These are phyloP conservation scores for Borostomias antarcticus DNA, from an alignment of 2,797 vertebrate species.

Conservation along the genomic window DNA sequence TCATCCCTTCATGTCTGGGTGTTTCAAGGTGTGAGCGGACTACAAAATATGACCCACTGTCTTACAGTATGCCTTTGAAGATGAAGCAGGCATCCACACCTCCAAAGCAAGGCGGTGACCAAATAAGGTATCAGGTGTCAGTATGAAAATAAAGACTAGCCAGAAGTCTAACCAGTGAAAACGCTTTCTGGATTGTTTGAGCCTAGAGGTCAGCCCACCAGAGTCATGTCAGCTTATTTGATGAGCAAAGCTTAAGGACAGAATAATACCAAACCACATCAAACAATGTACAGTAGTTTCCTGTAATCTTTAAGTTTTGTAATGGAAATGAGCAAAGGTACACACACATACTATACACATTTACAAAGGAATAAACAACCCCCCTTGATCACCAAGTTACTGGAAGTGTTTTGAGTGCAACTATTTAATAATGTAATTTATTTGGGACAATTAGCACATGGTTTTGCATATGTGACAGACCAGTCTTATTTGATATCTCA, in stretches of 20 bases:
- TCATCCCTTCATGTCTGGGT: background rate
- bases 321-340: too few relatives aligned
- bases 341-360: too few relatives aligned
- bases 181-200: background rate
- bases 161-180: too few relatives aligned
- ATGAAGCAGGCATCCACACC: background rate
- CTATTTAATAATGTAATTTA: background rate
- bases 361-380: too few relatives aligned
- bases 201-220: background rate
- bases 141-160: background rate
- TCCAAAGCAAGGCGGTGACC: background rate
- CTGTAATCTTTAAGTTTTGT: too few relatives aligned
- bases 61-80: background rate
- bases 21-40: background rate
- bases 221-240: slow-evolving; percentile 5
- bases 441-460: background rate
- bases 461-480: background rate
- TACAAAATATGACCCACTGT: background rate
- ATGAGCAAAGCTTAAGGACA: background rate
- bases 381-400: too few relatives aligned
- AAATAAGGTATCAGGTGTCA: background rate
- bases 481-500: background rate
- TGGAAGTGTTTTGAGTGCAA: background rate
- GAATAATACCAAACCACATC: background rate
- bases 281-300: too few relatives aligned